phyloP scores from a whole-genome alignment of 2,113 vertebrate species.

The Turdus rufiventris region DNA sequence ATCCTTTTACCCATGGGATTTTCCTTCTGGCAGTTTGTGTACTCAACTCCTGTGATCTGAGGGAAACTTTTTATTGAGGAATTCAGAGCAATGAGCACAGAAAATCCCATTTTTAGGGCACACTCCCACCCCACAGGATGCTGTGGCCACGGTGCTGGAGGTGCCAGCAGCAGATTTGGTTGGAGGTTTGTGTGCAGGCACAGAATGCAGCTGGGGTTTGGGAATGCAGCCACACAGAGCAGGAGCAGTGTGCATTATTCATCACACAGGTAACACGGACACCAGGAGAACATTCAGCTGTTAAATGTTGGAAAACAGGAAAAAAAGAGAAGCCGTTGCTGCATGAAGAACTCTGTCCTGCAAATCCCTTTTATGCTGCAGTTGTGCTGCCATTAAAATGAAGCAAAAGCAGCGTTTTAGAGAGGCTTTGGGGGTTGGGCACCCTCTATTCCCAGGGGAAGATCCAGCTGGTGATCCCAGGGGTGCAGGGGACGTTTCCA shows the following conservation, averaged over 20 bases:
- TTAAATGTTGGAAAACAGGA: not conserved
- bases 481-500: not conserved
- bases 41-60: not conserved
- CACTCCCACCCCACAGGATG: not conserved
- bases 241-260: conserved; percentile 1
- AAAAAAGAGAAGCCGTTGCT: not conserved
- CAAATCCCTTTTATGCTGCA: not conserved
- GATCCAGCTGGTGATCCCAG: not conserved
- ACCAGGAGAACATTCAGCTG: not conserved
- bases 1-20: not conserved
- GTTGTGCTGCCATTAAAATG: not conserved
- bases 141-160: not conserved
- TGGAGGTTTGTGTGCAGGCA: not conserved
- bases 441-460: not conserved
- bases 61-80: not conserved
- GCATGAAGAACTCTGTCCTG: not conserved
- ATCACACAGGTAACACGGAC: conserved; percentile 11
- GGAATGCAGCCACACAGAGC: not conserved
- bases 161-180: not conserved
- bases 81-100: not conserved
- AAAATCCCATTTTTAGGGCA: not conserved
- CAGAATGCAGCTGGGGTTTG: not conserved
- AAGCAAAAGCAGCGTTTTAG: not conserved
- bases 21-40: not conserved
- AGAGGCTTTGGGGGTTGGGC: rapidly evolving